Conservation (phyloP, 2,888 invertebrate genomes). For the Bombylius major region DNA sequence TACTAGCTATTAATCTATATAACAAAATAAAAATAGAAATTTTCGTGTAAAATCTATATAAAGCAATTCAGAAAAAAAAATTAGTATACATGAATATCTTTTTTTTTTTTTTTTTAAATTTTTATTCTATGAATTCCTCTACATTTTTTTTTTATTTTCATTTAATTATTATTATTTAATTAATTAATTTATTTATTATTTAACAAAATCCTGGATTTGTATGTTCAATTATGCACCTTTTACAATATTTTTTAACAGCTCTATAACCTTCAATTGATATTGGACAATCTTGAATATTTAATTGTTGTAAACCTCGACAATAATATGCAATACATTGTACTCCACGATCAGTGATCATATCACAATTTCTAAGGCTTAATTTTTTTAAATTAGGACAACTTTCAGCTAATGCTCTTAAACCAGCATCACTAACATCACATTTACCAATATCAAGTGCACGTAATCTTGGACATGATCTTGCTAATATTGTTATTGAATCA, state of each 20-base stretch:
- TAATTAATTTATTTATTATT: constrained; percentile 14
- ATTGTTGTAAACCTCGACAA: constrained; percentile 76
- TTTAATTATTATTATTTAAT: background rate
- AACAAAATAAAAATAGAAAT: too few relatives aligned
- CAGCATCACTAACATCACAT: constrained; percentile 85
- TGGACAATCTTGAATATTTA: constrained; percentile 88
- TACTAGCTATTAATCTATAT: too few relatives aligned
- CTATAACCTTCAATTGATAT: constrained; percentile 80
- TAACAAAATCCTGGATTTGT: constrained; percentile 88
- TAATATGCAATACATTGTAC: constrained; percentile 80
- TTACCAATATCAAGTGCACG: constrained; percentile 84
- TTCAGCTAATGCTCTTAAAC: constrained; percentile 71
- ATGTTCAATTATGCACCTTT: constrained; percentile 85
- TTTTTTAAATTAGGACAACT: constrained; percentile 85
- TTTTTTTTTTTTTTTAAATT: too few relatives aligned
- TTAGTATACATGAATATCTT: too few relatives aligned
- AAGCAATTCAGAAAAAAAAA: too few relatives aligned
- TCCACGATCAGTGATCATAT: constrained; percentile 80
- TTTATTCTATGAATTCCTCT: background rate
- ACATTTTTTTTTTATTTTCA: background rate
- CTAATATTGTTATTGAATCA: constrained; percentile 75
- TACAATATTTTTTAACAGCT: constrained; percentile 85
- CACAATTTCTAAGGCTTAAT: constrained; percentile 79
- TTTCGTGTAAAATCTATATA: too few relatives aligned
- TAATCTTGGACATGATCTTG: constrained; percentile 71